Evolutionary conservation across 2,888 invertebrate species (phyloP).

Genomic region (Spodoptera exigua): DNA sequence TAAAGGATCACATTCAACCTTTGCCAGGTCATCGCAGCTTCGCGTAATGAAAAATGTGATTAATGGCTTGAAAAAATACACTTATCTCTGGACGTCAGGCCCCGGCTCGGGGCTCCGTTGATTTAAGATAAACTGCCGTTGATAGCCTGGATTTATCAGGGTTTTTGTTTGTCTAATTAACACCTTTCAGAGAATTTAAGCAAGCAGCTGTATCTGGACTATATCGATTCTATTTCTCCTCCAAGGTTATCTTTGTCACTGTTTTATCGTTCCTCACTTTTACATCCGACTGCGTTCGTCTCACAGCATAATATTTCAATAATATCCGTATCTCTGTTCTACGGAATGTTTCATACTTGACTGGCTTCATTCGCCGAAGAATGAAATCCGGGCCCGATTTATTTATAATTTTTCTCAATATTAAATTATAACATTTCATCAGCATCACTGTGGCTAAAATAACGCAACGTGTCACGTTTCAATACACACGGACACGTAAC

Average conservation of each 20-base stretch:
- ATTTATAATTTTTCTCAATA: slow-evolving; percentile 51
- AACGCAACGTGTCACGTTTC: slow-evolving; percentile 72
- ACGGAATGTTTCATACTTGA: slow-evolving; percentile 42
- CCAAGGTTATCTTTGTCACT: not conserved
- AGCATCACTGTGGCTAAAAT: slow-evolving; percentile 61
- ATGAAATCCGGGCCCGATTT: slow-evolving; percentile 22
- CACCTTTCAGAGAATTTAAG: slow-evolving; percentile 22
- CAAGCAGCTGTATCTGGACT: slow-evolving; percentile 4
- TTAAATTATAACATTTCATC: slow-evolving; percentile 58
- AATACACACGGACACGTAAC: slow-evolving; percentile 75
- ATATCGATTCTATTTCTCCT: slow-evolving; percentile 18
- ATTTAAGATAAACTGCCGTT: slow-evolving; percentile 41
- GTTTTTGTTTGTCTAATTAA: slow-evolving; percentile 40
- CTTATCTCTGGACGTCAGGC: slow-evolving; percentile 53
- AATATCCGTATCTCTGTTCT: slow-evolving; percentile 22
- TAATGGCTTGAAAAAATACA: slow-evolving; percentile 56
- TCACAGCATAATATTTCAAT: slow-evolving; percentile 25
- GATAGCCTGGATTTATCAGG: slow-evolving; percentile 30
- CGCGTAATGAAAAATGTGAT: slow-evolving; percentile 58
- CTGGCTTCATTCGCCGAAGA: slow-evolving; percentile 24
- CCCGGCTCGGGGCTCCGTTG: slow-evolving; percentile 21
- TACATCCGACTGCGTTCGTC: slow-evolving; percentile 19
- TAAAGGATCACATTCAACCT: slow-evolving; percentile 40
- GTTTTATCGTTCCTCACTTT: slow-evolving; percentile 29
- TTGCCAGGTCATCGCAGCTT: slow-evolving; percentile 46